Percentiles rank a stretch among this genome's conserved stretches.
Evolutionary conservation across 2,797 vertebrate genomes (phyloP).

Genomic region (Catostomus latipinnis): DNA sequence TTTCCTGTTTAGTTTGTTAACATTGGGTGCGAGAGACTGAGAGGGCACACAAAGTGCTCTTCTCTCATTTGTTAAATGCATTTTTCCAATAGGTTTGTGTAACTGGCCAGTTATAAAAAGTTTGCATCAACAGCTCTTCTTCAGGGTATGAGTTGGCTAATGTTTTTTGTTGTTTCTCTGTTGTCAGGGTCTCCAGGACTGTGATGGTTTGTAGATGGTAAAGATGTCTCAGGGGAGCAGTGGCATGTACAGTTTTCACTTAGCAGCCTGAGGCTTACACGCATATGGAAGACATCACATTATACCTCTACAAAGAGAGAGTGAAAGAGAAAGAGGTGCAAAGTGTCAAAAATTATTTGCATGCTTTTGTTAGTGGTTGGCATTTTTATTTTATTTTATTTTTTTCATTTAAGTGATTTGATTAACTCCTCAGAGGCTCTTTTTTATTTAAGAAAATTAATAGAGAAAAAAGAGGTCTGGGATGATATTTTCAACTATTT

Average conservation of each 20-base stretch:
- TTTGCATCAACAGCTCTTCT: constrained; percentile 38
- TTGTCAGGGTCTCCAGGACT: background rate
- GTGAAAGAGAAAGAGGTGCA: too few relatives aligned
- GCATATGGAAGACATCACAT: background rate
- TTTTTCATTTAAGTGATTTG: background rate
- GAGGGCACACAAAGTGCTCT: constrained; percentile 32
- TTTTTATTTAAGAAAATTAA: too few relatives aligned
- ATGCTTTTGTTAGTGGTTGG: background rate
- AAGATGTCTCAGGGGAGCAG: background rate
- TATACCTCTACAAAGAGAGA: background rate
- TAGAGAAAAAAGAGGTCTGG: too few relatives aligned
- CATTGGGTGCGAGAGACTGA: constrained; percentile 51
- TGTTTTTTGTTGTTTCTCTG: background rate
- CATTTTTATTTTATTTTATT: background rate
- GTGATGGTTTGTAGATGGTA: constrained; percentile 8
- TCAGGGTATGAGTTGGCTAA: background rate
- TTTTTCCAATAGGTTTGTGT: constrained; percentile 34
- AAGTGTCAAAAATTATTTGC: background rate
- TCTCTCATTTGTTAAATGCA: constrained; percentile 37
- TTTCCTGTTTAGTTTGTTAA: constrained; percentile 46
- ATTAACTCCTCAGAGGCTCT: background rate
- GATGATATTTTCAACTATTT: too few relatives aligned
- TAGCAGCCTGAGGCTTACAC: background rate
- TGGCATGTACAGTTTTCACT: background rate
- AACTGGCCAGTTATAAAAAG: constrained; percentile 42